Percentiles rank a stretch among this genome's conserved stretches.
phyloP scores from a whole-genome alignment of 2,113 vertebrate genomes.

The Lagopus leucura region DNA sequence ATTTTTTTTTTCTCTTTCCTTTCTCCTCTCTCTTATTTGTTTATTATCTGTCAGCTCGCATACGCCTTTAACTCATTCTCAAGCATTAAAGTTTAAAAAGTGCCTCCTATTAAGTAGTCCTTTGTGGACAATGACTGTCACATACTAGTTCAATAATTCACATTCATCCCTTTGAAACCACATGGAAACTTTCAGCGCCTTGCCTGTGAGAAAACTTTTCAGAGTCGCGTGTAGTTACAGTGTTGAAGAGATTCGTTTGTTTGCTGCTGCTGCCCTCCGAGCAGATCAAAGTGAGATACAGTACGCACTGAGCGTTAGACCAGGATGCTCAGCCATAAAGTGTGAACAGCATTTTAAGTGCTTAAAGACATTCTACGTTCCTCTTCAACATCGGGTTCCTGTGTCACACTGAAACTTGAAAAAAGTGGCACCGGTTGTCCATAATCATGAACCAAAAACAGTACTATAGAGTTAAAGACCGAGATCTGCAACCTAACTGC shows the following conservation, averaged over 20 bases:
- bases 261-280: conserved; percentile 70
- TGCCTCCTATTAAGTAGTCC: conserved; percentile 84
- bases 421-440: conserved; percentile 83
- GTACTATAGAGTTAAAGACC: conserved; percentile 83
- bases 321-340: conserved; percentile 84
- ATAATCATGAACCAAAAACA: conserved; percentile 81
- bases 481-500: conserved; percentile 72
- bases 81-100: conserved; percentile 84
- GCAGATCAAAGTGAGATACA: conserved; percentile 90
- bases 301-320: conserved; percentile 90
- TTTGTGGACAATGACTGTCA: conserved; percentile 81
- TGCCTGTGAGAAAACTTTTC: conserved; percentile 77
- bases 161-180: conserved; percentile 87
- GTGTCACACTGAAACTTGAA: conserved; percentile 76
- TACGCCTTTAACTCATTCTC: conserved; percentile 80
- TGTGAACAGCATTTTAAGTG: conserved; percentile 89
- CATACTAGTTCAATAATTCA: conserved; percentile 82
- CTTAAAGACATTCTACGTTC: conserved; percentile 84
- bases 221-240: conserved; percentile 87
- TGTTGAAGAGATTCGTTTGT: conserved; percentile 82
- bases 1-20: conserved; percentile 76
- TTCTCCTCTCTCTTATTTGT: conserved; percentile 77
- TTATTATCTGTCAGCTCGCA: conserved; percentile 84
- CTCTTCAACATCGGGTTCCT: conserved; percentile 79
- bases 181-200: conserved; percentile 81